Evolutionary conservation across 2,797 vertebrate species (phyloP), one percentile per base, ranked within the genome.

Genomic region (Helostoma temminkii): DNA sequence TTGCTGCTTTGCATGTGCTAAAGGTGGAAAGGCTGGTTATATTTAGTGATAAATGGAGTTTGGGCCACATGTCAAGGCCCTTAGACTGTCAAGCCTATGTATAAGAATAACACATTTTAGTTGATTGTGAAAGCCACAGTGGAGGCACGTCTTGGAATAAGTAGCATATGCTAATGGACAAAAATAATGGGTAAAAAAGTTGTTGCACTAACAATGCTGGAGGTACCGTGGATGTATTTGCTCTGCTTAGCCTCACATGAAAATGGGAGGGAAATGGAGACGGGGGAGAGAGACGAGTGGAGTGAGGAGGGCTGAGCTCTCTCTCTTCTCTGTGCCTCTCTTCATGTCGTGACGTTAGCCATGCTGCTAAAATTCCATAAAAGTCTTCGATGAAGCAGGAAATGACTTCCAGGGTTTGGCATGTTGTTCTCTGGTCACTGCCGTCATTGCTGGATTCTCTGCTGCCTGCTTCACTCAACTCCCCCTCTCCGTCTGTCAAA

Each of bases 391-490:
- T 52, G 77, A 66, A 91, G 88, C 92, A 95, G 94, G 94, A 95
- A 95, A 93, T 96, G 93, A 95, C 92, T 93, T 91, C 75, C 79
- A 84, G 78, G 75, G 87, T 93, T 94, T 90, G 94, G 93, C 94
- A 95, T 93, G 93, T 85, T 90, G 89, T 81, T 88, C 86, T 76
- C 91, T 88, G 84, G 85, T 90, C 69, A 43, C 88, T 93, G 89
- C 75, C 84, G 90, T 94, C 93, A 93, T 85, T 73, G 72, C 81
- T 86, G 85, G 85, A 89, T 90, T 90, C 89, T 90, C 80, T 77
- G 60, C 83, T 84, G 80, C 76, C 45, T 79, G 73, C 84, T 68
- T 80, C 78, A 73, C 54, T 59, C 56, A 18, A 62, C 63, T 39
- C 69, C 12, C 43, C 36, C 64, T 43, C 60, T 53, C 71, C 57